Conservation (phyloP, 92 coral and sea anemone genomes). For the Bergia sp. region DNA sequence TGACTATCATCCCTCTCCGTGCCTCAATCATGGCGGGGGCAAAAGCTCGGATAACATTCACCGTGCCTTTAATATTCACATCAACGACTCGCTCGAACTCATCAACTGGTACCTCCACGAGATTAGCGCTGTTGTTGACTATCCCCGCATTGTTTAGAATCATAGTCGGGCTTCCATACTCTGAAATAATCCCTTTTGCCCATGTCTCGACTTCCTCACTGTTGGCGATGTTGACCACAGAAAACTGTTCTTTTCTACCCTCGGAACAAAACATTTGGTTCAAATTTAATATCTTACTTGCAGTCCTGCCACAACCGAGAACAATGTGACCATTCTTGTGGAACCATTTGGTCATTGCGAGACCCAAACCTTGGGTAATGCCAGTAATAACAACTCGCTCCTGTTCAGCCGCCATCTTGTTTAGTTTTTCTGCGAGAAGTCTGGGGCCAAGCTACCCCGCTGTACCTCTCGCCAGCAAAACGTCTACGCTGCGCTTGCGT, state of each 20-base stretch:
- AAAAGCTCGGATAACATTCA: slow-evolving; percentile 77
- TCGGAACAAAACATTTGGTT: slow-evolving; percentile 29
- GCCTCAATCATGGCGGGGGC: slow-evolving; percentile 79
- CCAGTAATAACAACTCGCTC: slow-evolving; percentile 13
- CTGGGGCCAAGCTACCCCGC: neutral
- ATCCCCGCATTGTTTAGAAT: slow-evolving; percentile 77
- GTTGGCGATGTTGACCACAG: slow-evolving; percentile 62
- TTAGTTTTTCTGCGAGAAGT: neutral
- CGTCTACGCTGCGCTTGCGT: too few relatives aligned
- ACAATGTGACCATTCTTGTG: neutral
- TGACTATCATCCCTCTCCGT: slow-evolving; percentile 67
- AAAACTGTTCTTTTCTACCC: slow-evolving; percentile 49
- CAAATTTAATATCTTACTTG: slow-evolving; percentile 26
- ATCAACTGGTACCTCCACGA: slow-evolving; percentile 73
- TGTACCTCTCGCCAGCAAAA: too few relatives aligned
- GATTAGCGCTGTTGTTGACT: slow-evolving; percentile 45
- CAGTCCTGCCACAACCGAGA: slow-evolving; percentile 27
- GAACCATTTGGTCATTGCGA: slow-evolving; percentile 41
- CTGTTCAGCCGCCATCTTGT: slow-evolving; percentile 7
- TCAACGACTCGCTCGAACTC: slow-evolving; percentile 75
- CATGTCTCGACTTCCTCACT: slow-evolving; percentile 60
- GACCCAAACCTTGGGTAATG: slow-evolving; percentile 29
- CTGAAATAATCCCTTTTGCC: slow-evolving; percentile 58
- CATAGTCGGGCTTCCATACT: slow-evolving; percentile 71
- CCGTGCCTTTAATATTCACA: slow-evolving; percentile 80